These are phyloP conservation scores for Diabrotica balteata DNA, from an alignment of 2,888 invertebrate species.

Conservation along the genomic window DNA sequence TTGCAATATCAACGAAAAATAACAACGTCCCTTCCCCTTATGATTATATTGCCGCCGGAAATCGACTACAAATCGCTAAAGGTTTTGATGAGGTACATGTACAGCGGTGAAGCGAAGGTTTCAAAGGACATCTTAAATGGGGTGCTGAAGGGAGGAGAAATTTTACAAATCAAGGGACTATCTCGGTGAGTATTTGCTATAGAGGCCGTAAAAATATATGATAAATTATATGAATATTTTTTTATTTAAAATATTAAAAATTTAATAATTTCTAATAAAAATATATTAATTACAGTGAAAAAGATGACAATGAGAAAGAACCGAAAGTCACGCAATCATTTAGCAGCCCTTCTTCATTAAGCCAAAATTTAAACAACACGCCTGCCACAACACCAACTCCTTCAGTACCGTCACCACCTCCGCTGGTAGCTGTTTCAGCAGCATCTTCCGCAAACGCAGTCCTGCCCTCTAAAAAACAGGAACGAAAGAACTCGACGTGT, in stretches of 20 bases:
- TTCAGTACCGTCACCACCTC: conserved; percentile 18
- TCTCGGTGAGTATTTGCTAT: conserved; percentile 64
- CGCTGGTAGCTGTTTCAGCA: conserved; percentile 2
- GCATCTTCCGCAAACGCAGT: not conserved
- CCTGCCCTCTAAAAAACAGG: conserved; percentile 7
- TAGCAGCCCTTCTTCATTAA: not conserved
- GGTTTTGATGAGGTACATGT: conserved; percentile 86
- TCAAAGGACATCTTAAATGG: conserved; percentile 84
- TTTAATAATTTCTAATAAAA: no score
- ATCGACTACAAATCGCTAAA: conserved; percentile 81
- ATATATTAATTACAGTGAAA: conserved; percentile 53
- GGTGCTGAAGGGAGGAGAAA: conserved; percentile 82
- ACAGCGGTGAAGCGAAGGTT: conserved; percentile 81
- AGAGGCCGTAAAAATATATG: no score
- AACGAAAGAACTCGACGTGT: not conserved
- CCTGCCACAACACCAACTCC: conserved; percentile 21
- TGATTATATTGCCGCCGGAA: conserved; percentile 81
- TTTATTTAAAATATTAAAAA: not conserved
- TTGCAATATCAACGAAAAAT: conserved; percentile 49
- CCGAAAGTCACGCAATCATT: conserved; percentile 6
- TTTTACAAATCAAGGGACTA: conserved; percentile 80
- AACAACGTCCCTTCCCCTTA: conserved; percentile 59
- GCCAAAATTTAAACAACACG: conserved; percentile 12
- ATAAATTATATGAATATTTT: not conserved
- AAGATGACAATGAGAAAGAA: conserved; percentile 52